A percentile compares a stretch with the other conserved stretches of the same genome.
These are phyloP conservation scores for Ormia ochracea DNA, from an alignment of 2,888 invertebrate genomes.

Conservation along the genomic window DNA sequence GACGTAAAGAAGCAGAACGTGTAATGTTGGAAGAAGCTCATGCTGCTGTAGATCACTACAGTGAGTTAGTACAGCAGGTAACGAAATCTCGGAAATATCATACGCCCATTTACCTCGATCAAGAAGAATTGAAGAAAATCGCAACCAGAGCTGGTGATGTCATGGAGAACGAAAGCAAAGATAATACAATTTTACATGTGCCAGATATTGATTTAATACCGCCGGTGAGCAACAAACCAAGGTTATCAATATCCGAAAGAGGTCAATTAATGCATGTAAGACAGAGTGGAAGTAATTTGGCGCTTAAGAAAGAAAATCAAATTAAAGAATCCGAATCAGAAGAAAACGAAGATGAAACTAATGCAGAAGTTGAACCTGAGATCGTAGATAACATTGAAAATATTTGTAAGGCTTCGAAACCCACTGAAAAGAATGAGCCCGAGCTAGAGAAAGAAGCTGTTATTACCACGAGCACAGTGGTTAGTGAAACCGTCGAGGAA, in stretches of 20 bases:
- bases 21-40: constrained; percentile 80
- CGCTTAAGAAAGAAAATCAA: constrained; percentile 60
- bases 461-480: constrained; percentile 64
- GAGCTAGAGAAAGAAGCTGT: constrained; percentile 11
- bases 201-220: constrained; percentile 65
- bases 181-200: constrained; percentile 66
- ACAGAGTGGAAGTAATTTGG: constrained; percentile 69
- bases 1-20: constrained; percentile 70
- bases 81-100: constrained; percentile 78
- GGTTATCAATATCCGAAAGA: constrained; percentile 74
- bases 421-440: neutral
- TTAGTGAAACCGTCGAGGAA: constrained; percentile 70
- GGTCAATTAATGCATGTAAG: constrained; percentile 73
- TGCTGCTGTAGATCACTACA: constrained; percentile 87
- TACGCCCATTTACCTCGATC: constrained; percentile 80
- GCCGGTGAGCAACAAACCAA: constrained; percentile 69
- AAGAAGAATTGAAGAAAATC: constrained; percentile 81
- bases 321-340: constrained; percentile 62
- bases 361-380: constrained; percentile 47
- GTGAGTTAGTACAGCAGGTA: constrained; percentile 86
- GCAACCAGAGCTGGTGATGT: constrained; percentile 74
- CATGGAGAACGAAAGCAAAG: constrained; percentile 63
- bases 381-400: neutral
- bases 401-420: constrained; percentile 46
- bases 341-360: constrained; percentile 1